Conservation (phyloP, 2,113 vertebrate species). For the Protomyctophum bolini region DNA sequence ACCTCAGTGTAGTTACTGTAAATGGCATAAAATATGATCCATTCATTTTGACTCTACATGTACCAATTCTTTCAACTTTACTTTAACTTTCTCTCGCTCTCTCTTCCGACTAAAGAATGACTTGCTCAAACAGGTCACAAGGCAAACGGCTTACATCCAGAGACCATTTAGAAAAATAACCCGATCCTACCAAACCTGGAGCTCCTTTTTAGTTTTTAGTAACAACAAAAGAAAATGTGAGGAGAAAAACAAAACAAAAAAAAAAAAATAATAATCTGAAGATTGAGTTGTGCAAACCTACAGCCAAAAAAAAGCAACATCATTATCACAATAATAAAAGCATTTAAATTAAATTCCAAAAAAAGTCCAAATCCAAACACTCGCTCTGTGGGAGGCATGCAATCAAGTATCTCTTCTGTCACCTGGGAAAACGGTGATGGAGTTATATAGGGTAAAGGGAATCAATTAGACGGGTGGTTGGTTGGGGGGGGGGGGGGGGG, state of each 20-base stretch:
- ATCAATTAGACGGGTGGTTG: constrained; percentile 35
- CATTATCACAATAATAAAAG: constrained; percentile 66
- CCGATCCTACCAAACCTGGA: constrained; percentile 34
- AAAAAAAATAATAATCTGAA: constrained; percentile 41
- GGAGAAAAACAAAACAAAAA: constrained; percentile 39
- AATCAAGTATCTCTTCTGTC: constrained; percentile 57
- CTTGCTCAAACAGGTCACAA: constrained; percentile 66
- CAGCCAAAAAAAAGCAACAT: constrained; percentile 57
- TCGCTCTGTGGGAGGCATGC: constrained; percentile 71
- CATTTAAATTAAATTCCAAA: constrained; percentile 68
- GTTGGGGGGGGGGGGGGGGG: constrained; percentile 16
- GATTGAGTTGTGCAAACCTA: constrained; percentile 73
- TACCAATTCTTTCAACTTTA: constrained; percentile 35
- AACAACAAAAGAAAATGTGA: constrained; percentile 27
- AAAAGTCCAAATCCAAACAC: constrained; percentile 64
- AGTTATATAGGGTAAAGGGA: constrained; percentile 42
- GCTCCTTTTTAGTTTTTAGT: constrained; percentile 48
- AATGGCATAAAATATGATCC: constrained; percentile 17
- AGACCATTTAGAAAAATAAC: constrained; percentile 43
- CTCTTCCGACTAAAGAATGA: constrained; percentile 65
- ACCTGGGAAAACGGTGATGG: constrained; percentile 39
- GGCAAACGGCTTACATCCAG: constrained; percentile 62
- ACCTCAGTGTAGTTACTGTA: not conserved
- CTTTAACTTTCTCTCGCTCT: constrained; percentile 27
- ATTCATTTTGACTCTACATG: constrained; percentile 24